A percentile compares a stretch with the other conserved stretches of the same genome.
Conservation (phyloP, 2,113 vertebrate species). For the Theristicus caerulescens region DNA sequence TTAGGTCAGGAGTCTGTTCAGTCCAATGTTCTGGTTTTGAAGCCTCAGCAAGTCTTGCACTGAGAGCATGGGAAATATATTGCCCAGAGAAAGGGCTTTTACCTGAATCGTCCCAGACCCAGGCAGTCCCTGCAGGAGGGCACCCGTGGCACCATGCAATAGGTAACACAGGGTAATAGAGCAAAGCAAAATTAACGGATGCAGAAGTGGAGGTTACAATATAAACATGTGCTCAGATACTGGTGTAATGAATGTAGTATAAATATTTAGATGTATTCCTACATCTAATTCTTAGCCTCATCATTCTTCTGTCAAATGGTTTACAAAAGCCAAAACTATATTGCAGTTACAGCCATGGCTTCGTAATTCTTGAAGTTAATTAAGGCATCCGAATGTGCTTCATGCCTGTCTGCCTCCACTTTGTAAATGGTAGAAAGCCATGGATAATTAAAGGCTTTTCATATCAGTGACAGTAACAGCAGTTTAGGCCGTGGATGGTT, state of each 20-base stretch:
- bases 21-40: not conserved
- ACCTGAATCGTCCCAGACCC: fast-evolving
- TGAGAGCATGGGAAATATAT: not conserved
- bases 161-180: fast-evolving
- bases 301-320: conserved; percentile 35
- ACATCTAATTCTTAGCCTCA: conserved; percentile 17
- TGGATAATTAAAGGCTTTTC: not conserved
- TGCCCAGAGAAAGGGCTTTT: not conserved
- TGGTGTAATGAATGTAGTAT: not conserved
- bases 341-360: not conserved
- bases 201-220: not conserved
- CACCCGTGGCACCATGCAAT: not conserved
- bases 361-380: conserved; percentile 30
- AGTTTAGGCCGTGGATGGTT: not conserved
- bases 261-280: conserved; percentile 58
- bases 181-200: not conserved
- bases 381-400: not conserved
- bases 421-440: not conserved
- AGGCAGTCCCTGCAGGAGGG: not conserved
- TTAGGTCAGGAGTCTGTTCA: not conserved
- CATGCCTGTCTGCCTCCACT: not conserved
- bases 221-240: not conserved
- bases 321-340: conserved; percentile 21
- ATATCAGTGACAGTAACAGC: not conserved
- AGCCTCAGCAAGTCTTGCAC: not conserved